Conservation (phyloP, 2,113 vertebrate genomes). For the Struthidea cinerea region DNA sequence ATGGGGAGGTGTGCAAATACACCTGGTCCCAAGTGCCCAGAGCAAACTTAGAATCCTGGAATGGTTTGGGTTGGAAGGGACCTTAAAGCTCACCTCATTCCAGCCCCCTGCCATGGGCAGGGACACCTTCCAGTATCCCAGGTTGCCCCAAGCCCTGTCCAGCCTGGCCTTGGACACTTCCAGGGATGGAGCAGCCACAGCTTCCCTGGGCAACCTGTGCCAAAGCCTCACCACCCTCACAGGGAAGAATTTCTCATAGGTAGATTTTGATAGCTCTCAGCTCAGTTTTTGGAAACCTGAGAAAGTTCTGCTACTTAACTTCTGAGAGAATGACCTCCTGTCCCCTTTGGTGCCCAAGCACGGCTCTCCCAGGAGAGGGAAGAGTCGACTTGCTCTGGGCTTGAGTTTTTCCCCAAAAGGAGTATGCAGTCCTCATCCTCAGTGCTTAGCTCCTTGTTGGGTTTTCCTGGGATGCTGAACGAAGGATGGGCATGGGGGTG, state of each 20-base stretch:
- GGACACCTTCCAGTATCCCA: background rate
- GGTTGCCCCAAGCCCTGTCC: accelerated
- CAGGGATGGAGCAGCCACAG: background rate
- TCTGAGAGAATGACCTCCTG: background rate
- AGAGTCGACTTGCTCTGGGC: background rate
- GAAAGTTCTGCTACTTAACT: background rate
- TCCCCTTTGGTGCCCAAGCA: background rate
- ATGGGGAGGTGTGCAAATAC: background rate
- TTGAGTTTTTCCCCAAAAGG: background rate
- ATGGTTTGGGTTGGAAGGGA: background rate
- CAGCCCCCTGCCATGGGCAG: background rate
- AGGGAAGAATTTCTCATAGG: background rate
- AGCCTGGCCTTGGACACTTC: background rate
- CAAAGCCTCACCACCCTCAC: background rate
- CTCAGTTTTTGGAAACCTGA: background rate
- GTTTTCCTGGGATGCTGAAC: accelerated
- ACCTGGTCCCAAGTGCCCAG: accelerated
- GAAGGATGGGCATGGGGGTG: background rate
- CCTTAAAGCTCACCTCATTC: background rate
- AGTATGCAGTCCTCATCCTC: background rate
- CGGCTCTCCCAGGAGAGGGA: background rate
- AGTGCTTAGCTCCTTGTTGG: background rate
- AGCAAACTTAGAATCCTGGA: background rate
- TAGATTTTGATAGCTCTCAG: background rate
- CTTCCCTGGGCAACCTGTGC: background rate